Evolutionary conservation across 2,113 vertebrate genomes (phyloP).

Genomic region (Falcunculus frontatus): DNA sequence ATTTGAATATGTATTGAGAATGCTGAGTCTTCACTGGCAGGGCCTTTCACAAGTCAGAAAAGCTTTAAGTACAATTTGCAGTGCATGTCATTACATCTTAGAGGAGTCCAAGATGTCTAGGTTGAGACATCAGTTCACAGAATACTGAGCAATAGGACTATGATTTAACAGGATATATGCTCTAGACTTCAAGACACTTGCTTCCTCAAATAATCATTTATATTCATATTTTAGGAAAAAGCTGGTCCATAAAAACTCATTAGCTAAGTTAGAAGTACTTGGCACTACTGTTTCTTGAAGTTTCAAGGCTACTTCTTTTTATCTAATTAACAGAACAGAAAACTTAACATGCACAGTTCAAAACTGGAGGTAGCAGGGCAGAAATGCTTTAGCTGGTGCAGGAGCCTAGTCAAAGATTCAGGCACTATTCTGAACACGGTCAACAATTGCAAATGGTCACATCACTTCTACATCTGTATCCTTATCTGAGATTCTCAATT

Average conservation of each 20-base stretch:
- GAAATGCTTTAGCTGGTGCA: constrained; percentile 16
- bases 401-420: neutral
- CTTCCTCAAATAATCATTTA: neutral
- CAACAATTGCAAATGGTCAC: neutral
- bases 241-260: neutral
- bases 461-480: neutral
- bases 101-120: neutral
- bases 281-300: neutral
- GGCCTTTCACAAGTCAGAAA: neutral
- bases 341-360: constrained; percentile 24
- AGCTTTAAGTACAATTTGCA: neutral
- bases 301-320: neutral
- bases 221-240: neutral
- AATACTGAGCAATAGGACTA: neutral
- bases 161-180: neutral
- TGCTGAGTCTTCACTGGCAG: neutral
- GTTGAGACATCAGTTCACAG: neutral
- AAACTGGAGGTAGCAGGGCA: constrained; percentile 18
- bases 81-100: neutral
- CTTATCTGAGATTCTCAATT: neutral
- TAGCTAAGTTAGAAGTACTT: neutral
- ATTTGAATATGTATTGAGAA: neutral
- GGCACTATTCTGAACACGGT: neutral
- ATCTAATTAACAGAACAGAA: neutral
- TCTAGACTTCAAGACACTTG: neutral